Base-by-base conservation (phyloP, 92 coral and sea anemone genomes). In the Phenganax subtilis region DNA sequence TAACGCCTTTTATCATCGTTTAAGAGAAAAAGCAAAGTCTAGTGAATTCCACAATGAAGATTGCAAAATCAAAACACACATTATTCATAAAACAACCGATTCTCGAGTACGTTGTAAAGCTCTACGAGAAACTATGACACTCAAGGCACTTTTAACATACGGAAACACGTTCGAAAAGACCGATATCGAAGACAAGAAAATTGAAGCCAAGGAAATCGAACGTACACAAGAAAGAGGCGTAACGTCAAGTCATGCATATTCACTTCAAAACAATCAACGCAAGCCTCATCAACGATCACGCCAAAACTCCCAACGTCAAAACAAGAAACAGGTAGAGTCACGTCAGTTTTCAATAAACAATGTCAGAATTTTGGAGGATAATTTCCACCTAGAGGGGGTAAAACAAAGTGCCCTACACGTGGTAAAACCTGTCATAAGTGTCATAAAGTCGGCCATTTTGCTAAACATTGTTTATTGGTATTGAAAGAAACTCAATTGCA, bases 21-120 rank as follows among this genome's bases (percentile, higher is more conserved):
- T 86, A 44, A 86, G 76, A 58, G 57, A 62, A 20, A 86, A 86
- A 69, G 83, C 86, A 55, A 56, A 47, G 47, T 53, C 52, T 7
- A 75, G 86, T 60, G 75, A 75, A 44, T 84, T 84, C 64, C 27
- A 27, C 62, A 37, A 76, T 63, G 78, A 75, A 53, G 86, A 82
- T 57, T 70, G 31, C 27, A 86, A 86, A 75, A 86, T 81, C 74
- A 80, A 80, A 70, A 85, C 85, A 30, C 85, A 30, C 85, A 71
- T 81, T 58, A 86, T 86, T 70, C 88, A 86, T 57, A 76, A 76
- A 47, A 86, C 80, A 28, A 57, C 72, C 31, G 86, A 82, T 55
- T 63, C 69, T 28, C 75, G 84, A 37, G 55, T 82, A 54, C 55
- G 80, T 3, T n/a, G 83, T 53, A 75, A 86, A 69, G 86, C 81